Conservation (phyloP, 2,888 invertebrate species). For the Xylocampa areola region DNA sequence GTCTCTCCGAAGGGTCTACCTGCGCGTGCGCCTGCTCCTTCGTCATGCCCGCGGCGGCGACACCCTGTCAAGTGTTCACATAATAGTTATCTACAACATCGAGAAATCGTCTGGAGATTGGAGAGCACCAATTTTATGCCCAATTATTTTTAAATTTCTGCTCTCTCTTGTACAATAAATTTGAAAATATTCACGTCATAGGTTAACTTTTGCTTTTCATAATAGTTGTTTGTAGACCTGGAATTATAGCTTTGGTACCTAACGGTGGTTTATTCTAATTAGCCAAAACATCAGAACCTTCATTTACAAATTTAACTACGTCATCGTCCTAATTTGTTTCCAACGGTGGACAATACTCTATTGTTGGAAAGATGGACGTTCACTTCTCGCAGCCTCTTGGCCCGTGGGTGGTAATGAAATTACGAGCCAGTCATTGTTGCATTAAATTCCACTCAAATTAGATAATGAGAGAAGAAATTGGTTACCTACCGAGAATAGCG, state of each 20-base stretch:
- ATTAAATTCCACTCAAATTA: conserved; percentile 83
- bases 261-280: conserved; percentile 62
- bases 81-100: conserved; percentile 79
- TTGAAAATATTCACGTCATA: conserved; percentile 11
- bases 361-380: conserved; percentile 68
- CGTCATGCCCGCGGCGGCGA: conserved; percentile 80
- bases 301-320: conserved; percentile 65
- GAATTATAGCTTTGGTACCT: conserved; percentile 1
- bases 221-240: neutral
- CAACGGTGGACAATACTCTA: conserved; percentile 77
- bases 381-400: conserved; percentile 50
- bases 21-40: conserved; percentile 86
- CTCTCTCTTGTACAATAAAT: conserved; percentile 26
- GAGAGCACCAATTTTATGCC: conserved; percentile 60
- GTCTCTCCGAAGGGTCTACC: conserved; percentile 77
- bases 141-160: conserved; percentile 55
- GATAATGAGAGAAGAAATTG: conserved; percentile 76
- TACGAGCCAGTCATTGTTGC: conserved; percentile 84
- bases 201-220: conserved; percentile 9
- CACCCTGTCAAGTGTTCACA: conserved; percentile 87
- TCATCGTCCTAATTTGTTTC: conserved; percentile 83
- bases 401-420: conserved; percentile 87
- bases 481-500: conserved; percentile 61
- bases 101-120: conserved; percentile 62
- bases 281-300: conserved; percentile 60